Evolutionary conservation across 2,797 vertebrate species (phyloP).

Genomic region (Xiphorhynchus erythropygius): DNA sequence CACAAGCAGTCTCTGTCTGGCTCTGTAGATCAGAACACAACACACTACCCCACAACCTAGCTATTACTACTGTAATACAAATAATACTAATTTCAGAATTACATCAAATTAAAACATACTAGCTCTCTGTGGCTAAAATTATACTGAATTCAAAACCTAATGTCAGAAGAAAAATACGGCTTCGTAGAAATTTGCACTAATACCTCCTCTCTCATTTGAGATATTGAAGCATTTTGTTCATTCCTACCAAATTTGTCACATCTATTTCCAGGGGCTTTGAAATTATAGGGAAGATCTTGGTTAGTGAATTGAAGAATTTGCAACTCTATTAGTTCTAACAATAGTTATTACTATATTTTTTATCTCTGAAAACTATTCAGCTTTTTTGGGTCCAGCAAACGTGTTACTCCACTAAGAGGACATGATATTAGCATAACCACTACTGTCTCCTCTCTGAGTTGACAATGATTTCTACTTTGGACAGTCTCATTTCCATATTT

Average conservation of each 20-base stretch:
- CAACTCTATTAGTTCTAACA: neutral
- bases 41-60: neutral
- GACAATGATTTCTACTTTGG: neutral
- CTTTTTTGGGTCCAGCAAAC: neutral
- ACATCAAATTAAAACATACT: neutral
- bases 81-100: neutral
- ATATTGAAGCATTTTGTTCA: neutral
- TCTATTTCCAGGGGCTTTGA: accelerated
- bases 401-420: neutral
- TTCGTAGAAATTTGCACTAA: neutral
- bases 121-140: neutral
- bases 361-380: neutral
- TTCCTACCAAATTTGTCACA: neutral
- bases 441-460: neutral
- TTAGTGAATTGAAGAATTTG: neutral
- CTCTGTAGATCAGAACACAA: neutral
- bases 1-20: neutral
- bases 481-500: neutral
- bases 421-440: neutral
- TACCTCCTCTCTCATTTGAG: neutral
- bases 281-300: neutral
- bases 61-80: neutral
- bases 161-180: neutral
- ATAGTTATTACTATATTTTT: neutral
- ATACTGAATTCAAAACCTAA: neutral